These are phyloP conservation scores for Autographa pulchrina DNA, from an alignment of 2,888 invertebrate species.

Conservation along the genomic window DNA sequence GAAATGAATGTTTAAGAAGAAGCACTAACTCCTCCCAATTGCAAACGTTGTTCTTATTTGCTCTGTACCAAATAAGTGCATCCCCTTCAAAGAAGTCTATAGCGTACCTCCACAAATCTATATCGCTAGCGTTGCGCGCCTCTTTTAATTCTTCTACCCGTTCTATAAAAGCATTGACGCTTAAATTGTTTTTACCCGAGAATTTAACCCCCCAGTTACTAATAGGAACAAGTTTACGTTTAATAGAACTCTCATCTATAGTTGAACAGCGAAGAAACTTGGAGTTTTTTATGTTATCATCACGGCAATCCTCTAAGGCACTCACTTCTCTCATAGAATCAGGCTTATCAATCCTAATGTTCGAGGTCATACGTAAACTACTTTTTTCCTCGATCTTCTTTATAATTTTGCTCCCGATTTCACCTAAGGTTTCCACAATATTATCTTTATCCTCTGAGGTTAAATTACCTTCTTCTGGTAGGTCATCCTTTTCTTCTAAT, in stretches of 20 bases:
- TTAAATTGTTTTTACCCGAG: slow-evolving; percentile 2
- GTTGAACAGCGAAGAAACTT: not conserved
- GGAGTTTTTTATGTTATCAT: too few relatives aligned
- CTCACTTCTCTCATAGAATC: not conserved
- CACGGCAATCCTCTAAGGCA: too few relatives aligned
- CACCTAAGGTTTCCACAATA: too few relatives aligned
- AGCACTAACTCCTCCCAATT: too few relatives aligned
- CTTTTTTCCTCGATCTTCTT: not conserved
- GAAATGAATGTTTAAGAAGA: too few relatives aligned
- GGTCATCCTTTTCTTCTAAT: too few relatives aligned
- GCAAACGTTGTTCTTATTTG: slow-evolving; percentile 8
- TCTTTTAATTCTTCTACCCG: slow-evolving; percentile 10
- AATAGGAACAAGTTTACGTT: slow-evolving; percentile 8
- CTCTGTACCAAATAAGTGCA: not conserved
- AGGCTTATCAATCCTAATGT: not conserved
- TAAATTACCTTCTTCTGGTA: too few relatives aligned
- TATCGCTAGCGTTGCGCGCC: slow-evolving; percentile 1
- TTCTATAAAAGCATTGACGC: slow-evolving; percentile 15
- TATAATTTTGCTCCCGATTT: slow-evolving; percentile 1
- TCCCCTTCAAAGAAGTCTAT: too few relatives aligned
- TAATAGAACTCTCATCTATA: not conserved
- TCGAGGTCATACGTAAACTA: not conserved
- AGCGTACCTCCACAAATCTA: too few relatives aligned
- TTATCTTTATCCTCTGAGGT: too few relatives aligned
- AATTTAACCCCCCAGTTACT: slow-evolving; percentile 10